Evolutionary conservation across 2,113 vertebrate genomes (phyloP).

Genomic region (Lagopus leucura): DNA sequence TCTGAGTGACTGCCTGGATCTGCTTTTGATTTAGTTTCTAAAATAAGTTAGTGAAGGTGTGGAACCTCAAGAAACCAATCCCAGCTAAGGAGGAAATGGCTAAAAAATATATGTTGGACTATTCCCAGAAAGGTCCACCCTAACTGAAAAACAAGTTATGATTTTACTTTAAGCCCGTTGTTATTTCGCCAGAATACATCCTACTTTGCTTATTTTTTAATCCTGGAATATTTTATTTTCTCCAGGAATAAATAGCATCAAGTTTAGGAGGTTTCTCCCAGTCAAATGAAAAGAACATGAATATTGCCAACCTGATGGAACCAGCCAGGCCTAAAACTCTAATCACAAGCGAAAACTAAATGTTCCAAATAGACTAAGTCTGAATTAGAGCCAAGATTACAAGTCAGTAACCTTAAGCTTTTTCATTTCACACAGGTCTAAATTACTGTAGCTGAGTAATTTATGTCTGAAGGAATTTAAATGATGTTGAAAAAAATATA

Average conservation of each 20-base stretch:
- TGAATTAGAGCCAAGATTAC: not conserved
- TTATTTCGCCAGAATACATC: conserved; percentile 54
- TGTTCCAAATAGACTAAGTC: conserved; percentile 4
- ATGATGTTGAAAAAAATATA: not conserved
- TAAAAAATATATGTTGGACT: conserved; percentile 36
- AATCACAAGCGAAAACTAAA: conserved; percentile 10
- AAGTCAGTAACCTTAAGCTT: not conserved
- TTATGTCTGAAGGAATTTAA: not conserved
- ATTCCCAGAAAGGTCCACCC: conserved; percentile 57
- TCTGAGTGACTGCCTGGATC: conserved; percentile 14
- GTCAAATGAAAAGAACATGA: conserved; percentile 44
- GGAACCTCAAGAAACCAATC: conserved; percentile 47
- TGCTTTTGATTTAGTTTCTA: conserved; percentile 49
- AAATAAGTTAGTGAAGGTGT: conserved; percentile 43
- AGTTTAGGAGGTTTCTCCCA: conserved; percentile 22
- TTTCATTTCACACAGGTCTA: not conserved
- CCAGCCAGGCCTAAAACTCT: conserved; percentile 1
- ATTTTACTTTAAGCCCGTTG: conserved; percentile 53
- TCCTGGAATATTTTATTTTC: conserved; percentile 43
- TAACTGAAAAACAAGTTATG: conserved; percentile 59
- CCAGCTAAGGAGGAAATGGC: conserved; percentile 35
- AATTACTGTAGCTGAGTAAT: not conserved
- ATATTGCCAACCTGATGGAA: conserved; percentile 42
- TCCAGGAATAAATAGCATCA: conserved; percentile 53
- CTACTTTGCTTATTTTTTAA: conserved; percentile 45